These are phyloP conservation scores for Phenganax subtilis DNA, from an alignment of 92 coral and sea anemone genomes.

Conservation along the genomic window DNA sequence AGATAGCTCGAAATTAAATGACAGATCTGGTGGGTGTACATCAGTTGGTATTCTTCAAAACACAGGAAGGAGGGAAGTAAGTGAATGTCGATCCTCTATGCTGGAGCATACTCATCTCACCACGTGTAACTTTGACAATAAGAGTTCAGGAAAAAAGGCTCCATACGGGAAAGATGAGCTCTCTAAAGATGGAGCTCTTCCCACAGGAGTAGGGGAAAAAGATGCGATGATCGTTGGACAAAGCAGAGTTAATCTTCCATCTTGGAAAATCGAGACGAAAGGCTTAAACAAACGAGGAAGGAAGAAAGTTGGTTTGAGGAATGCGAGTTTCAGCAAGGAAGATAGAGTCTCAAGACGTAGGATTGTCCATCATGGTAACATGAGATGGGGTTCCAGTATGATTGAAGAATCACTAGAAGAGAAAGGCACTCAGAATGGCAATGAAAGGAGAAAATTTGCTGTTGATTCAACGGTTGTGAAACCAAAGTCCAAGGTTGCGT, in stretches of 20 bases:
- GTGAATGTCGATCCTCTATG: neutral
- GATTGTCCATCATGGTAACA: neutral
- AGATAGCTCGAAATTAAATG: neutral
- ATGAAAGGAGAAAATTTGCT: neutral
- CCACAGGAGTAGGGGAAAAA: neutral
- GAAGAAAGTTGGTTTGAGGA: neutral
- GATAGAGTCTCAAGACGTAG: neutral
- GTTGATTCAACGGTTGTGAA: neutral
- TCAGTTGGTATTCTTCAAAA: neutral
- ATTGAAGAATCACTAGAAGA: neutral
- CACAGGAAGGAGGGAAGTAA: neutral
- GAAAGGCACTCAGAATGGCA: neutral
- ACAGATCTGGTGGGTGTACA: neutral
- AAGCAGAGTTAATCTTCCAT: neutral
- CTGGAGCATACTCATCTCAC: neutral
- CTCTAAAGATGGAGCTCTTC: neutral
- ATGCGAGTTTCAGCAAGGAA: neutral
- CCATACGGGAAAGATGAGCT: neutral
- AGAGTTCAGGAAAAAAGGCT: neutral
- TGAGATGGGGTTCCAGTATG: neutral
- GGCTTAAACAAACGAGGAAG: neutral
- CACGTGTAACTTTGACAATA: neutral
- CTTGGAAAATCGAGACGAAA: slow-evolving; percentile 6
- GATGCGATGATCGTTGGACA: neutral
- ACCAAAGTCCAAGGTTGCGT: slow-evolving; percentile 20